Evolutionary conservation across 37 sponge, comb jelly and placozoan genomes (phyloP), one percentile per base, ranked within the genome.

Genomic region (Beroe ovata): DNA sequence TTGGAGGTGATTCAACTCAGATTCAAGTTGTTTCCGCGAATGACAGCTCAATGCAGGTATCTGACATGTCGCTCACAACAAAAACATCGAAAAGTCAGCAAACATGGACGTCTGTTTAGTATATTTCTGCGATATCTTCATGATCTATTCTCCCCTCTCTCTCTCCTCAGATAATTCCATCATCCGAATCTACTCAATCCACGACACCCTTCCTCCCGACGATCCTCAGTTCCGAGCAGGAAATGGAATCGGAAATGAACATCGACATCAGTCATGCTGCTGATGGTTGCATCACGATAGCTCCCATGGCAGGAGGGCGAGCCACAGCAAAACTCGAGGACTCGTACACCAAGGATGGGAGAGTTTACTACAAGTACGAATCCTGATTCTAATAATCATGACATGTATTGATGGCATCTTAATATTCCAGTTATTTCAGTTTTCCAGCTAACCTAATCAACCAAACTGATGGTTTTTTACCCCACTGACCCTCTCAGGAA

Each of bases 261-360:
- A 30, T 66, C 32, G 69, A 66, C 36, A 66, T 66, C 69, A 32
- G 54, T 19, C 84, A 77, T 54, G 84, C 42, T 2, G 42, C 84
- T 77, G 84, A 77, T 25, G 84, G 84, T 6, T 42, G 54, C 26
- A 77, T 77, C 4, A 77, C 84, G 1, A 77, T 77, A 1, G 42
- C 84, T 8, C 42, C 84, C 41, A 54, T 39, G 19, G 38, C 42
- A 3, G 41, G 20, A 4, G 3, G 54, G n/a, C 39, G 20, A 14
- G 38, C 20, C 54, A 42, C 42, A 4, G 54, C 54, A 42, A 77
- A 77, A 29, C 41, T 77, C 28, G 84, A 77, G 54, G 84, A 77
- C 41, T 39, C 84, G 38, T 77, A 77, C n/a, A 39, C 42, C 21
- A 77, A 77, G 84, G 47, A 77, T 40, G 84, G 84, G 4, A 20